Evolutionary conservation across 2,797 vertebrate species (phyloP), one percentile per base, ranked within the genome.

Genomic region (Acanthurus lineatus): DNA sequence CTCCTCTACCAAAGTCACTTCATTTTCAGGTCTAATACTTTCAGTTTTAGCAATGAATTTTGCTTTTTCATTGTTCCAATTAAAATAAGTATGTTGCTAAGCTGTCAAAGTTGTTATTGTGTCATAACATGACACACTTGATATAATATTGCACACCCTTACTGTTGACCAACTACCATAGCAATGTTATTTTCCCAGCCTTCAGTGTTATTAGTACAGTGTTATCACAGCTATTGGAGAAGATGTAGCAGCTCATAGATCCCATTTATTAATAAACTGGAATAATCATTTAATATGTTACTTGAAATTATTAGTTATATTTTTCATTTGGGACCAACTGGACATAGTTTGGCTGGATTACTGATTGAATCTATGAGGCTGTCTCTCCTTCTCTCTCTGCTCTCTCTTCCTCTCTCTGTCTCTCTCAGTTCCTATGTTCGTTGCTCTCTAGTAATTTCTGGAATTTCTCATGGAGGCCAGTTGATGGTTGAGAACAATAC

Each of bases 381-480:
- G 28, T 64, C 0, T 68, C 28, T 54, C 1, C 38, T 7, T 53
- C 38, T 79, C 17, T 56, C 59, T 69, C 20, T 59, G 40, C 45
- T 5, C 32, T 77, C 51, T 7, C 32, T 77, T 12, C 11, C 49
- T 62, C 56, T 82, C 72, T 66, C 53, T 76, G 52, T 78, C 49
- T 66, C 68, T 78, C 45, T 79, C 54, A 35, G 38, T 76, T 80
- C 22, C 47, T 84, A 71, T 67, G 61, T 80, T 45, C 84, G 52
- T 22, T 80, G 73, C 78, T 84, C 59, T 88, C 52, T 47, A 85
- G 70, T 80, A 15, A 87, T 88, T 77, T 82, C 63, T 72, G 81
- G 79, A 86, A 86, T 79, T 83, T 83, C 49, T 70, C 57, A 87
- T 73, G 83, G 49, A 80, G 73, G 74, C 52, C 72, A 76, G 57